Base-by-base conservation (phyloP, 2,888 invertebrate species). In the Heliothis peltigera region DNA sequence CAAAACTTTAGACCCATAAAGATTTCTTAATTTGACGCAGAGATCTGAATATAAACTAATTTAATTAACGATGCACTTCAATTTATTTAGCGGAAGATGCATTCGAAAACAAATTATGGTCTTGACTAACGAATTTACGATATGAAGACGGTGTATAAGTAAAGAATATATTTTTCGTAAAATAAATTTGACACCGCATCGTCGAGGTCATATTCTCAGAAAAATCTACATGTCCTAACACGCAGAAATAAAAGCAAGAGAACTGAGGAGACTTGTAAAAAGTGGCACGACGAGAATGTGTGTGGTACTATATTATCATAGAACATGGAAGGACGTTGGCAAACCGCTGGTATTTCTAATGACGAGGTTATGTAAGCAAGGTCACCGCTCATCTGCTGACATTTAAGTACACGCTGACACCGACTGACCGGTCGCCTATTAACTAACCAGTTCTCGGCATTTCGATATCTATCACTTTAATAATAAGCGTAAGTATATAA, bases 321-420 rank as follows among this genome's bases (percentile, higher is more conserved):
- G 70, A 80, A 70, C 74, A 78, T 78, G 77, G 17, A 69, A 83
- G 82, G 82, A 84, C 81, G 83, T 90, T 88, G 85, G 87, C 88
- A 88, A 89, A 87, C 85, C 75, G 52, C 74, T 86, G 89, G 89
- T 90, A 91, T 91, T 90, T 91, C 89, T 90, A 89, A 85, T 83
- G 82, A 87, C 81, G 85, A 89, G 88, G 87, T 93, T 92, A 93
- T 81, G 83, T 92, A 92, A 93, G 78, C 90, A 94, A 94, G 93
- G 94, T 92, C 92, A 85, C 58, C 79, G 86, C 75, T 87, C 92
- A 83, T 91, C 92, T 73, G 72, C 89, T 94, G 94, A 92, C 94
- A 94, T 94, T 94, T 94, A 90, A 79, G 66, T 64, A 66, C 76
- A 72, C 77, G 79, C 81, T 83, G 84, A 80, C 83, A 82, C 79